Conservation (phyloP, 2,113 vertebrate species). For the Eublepharis macularius region DNA sequence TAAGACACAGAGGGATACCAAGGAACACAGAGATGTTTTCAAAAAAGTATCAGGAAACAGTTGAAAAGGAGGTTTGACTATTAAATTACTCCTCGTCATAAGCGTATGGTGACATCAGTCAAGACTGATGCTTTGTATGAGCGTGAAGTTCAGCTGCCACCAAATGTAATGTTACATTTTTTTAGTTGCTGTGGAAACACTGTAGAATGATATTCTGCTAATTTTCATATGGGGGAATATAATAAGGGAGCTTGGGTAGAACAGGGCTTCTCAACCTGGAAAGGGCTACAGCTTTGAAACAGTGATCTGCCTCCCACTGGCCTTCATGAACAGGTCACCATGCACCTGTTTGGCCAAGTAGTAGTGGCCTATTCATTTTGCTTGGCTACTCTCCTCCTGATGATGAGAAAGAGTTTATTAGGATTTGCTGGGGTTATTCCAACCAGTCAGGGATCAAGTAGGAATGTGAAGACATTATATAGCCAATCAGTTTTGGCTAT, state of each 20-base stretch:
- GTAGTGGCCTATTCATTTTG: neutral
- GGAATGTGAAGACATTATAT: neutral
- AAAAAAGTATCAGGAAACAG: neutral
- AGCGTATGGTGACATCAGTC: conserved; percentile 7
- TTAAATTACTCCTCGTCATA: neutral
- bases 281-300: neutral
- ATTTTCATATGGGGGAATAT: neutral
- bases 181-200: conserved; percentile 20
- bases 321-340: neutral
- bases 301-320: neutral
- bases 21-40: neutral
- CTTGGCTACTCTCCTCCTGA: neutral
- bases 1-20: neutral
- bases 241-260: neutral
- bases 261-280: neutral
- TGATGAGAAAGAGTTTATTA: neutral
- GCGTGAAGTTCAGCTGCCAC: neutral
- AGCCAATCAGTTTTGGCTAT: neutral
- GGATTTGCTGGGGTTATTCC: neutral
- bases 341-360: neutral
- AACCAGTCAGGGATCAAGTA: neutral
- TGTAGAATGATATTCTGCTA: neutral
- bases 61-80: neutral
- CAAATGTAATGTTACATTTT: neutral
- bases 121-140: neutral